Conservation (phyloP, 2,797 vertebrate species). For the Typhlichthys subterraneus region DNA sequence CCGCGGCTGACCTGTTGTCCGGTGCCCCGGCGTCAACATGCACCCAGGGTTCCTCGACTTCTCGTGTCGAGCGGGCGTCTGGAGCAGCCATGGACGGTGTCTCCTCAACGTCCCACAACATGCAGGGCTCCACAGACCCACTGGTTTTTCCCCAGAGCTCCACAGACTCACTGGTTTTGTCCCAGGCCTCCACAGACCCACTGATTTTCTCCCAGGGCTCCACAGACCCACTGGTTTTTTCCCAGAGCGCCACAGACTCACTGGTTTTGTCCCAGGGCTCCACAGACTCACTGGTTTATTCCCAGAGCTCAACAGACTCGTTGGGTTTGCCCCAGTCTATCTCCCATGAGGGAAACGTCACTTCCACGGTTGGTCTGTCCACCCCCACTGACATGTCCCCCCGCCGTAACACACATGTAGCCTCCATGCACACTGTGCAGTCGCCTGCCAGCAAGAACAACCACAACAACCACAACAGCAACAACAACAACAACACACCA, state of each 20-base stretch:
- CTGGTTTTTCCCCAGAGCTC: neutral
- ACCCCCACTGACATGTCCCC: neutral
- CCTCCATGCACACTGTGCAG: neutral
- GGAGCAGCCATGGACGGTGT: neutral
- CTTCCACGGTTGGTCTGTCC: constrained; percentile 2
- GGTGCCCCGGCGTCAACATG: neutral
- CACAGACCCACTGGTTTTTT: no score
- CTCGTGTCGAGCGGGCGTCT: neutral
- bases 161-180: no score
- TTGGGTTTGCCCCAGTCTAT: neutral
- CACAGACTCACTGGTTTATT: no score
- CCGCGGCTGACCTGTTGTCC: neutral
- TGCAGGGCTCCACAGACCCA: constrained; percentile 2
- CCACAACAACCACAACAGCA: neutral
- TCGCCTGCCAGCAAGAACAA: neutral
- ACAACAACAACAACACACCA: no score
- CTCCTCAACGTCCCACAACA: constrained; percentile 6
- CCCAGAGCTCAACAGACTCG: constrained; percentile 2
- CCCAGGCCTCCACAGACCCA: no score
- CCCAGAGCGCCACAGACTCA: no score
- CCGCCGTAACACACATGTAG: neutral
- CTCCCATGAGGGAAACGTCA: neutral
- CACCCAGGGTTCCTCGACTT: neutral
- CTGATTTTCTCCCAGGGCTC: no score
- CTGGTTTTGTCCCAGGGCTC: no score